Evolutionary conservation across 2,113 vertebrate genomes (phyloP), one percentile per base, ranked within the genome.

Genomic region (Phaetusa simplex): DNA sequence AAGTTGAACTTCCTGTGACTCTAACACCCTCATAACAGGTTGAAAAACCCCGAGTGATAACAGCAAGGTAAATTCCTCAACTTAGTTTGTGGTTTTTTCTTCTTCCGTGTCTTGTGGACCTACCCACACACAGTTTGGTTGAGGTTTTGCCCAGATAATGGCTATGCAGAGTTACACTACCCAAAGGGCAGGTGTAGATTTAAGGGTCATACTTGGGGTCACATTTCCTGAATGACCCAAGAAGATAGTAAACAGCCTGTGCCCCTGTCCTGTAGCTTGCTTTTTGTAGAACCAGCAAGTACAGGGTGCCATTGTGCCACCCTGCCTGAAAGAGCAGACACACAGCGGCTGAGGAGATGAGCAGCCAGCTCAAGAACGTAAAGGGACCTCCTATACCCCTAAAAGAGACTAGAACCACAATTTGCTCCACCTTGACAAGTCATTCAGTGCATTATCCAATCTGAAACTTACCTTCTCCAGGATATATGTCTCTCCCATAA

Each of bases 381-480:
- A 18, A 76, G 8, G 20, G 15, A 42, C 8, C 12, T 84, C 20
- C 62, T n/a, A 6, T 9, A 34, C 5, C 30, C 21, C 30, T 52
- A 26, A 72, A 71, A 59, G 36, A 22, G 22, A 32, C 7, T 34
- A 73, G 45, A 82, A 77, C 12, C 38, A 62, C 50, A 40, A 26
- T 55, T 76, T 69, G 11, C 20, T 89, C 38, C 38, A 43, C 29
- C 8, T 53, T 82, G n/a, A 66, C 6, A 80, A 67, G 18, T 70
- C 9, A 64, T 73, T 66, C 24, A 29, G 30, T 36, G 5, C 27
- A 19, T 42, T 52, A 43, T 38, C 43, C 73, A 8, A 34, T 61
- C 9, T 52, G 38, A 86, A 72, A 72, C 95, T 98, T 97, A 99
- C 99, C 99, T 98, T 99, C 97, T 79, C 99, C 99, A 0, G 99